phyloP scores from a whole-genome alignment of 2,113 vertebrate genomes.

The Peromyscus polionotus region DNA sequence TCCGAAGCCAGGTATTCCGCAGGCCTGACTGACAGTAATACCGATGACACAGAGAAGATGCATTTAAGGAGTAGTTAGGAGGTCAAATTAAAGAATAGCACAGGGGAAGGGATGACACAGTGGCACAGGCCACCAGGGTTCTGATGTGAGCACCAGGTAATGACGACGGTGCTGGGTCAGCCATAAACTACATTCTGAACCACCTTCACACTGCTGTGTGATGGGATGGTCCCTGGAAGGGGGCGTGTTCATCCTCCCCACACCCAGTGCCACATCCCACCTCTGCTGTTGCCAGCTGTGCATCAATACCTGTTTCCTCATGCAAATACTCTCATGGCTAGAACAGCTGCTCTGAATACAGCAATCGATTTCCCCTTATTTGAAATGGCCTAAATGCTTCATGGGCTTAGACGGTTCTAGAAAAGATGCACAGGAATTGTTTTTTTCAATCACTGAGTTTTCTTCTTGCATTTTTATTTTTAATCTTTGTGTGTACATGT shows the following conservation, averaged over 20 bases:
- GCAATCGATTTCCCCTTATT: neutral
- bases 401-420: neutral
- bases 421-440: neutral
- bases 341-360: too few relatives aligned
- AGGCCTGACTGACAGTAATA: neutral
- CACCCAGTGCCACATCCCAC: too few relatives aligned
- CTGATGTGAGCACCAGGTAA: neutral
- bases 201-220: neutral
- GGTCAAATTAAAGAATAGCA: neutral
- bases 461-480: neutral
- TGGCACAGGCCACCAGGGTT: fast-evolving
- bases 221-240: too few relatives aligned
- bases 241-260: neutral
- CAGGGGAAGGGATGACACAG: fast-evolving
- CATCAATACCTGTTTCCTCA: fast-evolving
- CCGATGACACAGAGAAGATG: fast-evolving
- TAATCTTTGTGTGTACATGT: neutral
- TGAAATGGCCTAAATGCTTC: neutral
- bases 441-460: neutral
- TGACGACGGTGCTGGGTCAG: fast-evolving
- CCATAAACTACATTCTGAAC: neutral
- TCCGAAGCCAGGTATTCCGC: neutral
- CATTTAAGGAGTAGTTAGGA: neutral
- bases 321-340: neutral
- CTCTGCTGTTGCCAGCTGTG: fast-evolving